Base-by-base conservation (phyloP, 2,888 invertebrate genomes). In the Kryphioiulus occultus region DNA sequence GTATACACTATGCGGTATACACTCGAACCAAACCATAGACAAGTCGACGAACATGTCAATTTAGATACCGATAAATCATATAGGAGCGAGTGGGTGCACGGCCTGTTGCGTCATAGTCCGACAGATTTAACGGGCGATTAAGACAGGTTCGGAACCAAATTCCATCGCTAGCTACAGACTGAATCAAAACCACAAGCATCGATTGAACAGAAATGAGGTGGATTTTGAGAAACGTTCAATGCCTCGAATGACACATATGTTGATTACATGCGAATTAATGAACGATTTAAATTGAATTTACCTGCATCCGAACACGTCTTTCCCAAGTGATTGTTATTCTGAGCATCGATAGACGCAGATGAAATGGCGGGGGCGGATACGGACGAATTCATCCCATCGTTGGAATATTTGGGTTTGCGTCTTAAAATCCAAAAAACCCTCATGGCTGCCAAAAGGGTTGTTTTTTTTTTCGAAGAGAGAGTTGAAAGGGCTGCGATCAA, bases 341-440 rank as follows among this genome's bases (percentile, higher is more conserved):
- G 85, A 85, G n/a, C 44, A 44, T 85, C 85, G 19, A 42, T 42
- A 1, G 85, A n/a, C 15, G 26, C 19, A 5, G 85, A 44, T n/a
- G 85, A 32, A 42, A 85, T 85, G 44, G 85, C 85, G 1, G 39
- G 42, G 35, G 85, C 32, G 17, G 85, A 85, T 10, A 44, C n/a
- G 19, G 85, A 85, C 19, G 85, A 85, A 85, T 32, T 85, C 42
- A 85, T 85, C 35, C n/a, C n/a, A 3, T 85, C 42, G n/a, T 15
- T 35, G 26, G 26, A 26, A 42, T 32, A 35, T 85, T 85, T 85
- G n/a, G 39, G 42, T n/a, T 83, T 39, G 15, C 85, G 85, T 42
- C 42, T 85, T 39, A 85, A 85, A 39, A 85, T 85, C 85, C 85
- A 85, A 85, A 85, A 85, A 39, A 85, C 39, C 15, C 85, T 85